phyloP scores from a whole-genome alignment of 1,140 invertebrate species.

The Pachyrhynchus sulphureomaculatus region DNA sequence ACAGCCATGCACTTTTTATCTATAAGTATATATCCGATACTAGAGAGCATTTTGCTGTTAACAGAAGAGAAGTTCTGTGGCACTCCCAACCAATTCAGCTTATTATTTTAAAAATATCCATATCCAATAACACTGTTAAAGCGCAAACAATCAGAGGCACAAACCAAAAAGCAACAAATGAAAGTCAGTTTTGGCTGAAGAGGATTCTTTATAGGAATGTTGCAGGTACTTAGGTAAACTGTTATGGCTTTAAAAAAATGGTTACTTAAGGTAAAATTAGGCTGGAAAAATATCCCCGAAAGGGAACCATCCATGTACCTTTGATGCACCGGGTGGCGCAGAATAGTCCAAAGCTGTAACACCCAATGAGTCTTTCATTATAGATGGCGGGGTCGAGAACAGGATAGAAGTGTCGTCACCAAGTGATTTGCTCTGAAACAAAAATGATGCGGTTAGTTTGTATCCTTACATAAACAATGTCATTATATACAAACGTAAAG shows the following conservation, averaged over 20 bases:
- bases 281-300: slow-evolving; percentile 46
- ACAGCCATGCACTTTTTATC: too few species aligned
- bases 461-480: too few species aligned
- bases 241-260: background rate
- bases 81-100: too few species aligned
- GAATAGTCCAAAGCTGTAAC: slow-evolving; percentile 49
- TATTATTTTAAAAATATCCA: too few species aligned
- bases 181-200: slow-evolving; percentile 4
- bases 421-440: slow-evolving; percentile 78
- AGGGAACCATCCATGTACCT: slow-evolving; percentile 51
- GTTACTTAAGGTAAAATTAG: slow-evolving; percentile 26
- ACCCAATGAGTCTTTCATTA: slow-evolving; percentile 64
- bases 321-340: slow-evolving; percentile 42
- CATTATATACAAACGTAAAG: too few species aligned
- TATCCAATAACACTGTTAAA: background rate
- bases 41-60: too few species aligned
- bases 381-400: slow-evolving; percentile 81
- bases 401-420: slow-evolving; percentile 74
- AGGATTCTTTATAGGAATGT: slow-evolving; percentile 3
- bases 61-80: too few species aligned
- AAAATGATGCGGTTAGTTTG: too few species aligned
- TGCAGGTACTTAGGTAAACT: background rate
- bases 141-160: background rate
- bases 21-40: too few species aligned
- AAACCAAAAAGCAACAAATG: slow-evolving; percentile 15